phyloP scores from a whole-genome alignment of 2,113 vertebrate species.

The Serilophus lunatus region DNA sequence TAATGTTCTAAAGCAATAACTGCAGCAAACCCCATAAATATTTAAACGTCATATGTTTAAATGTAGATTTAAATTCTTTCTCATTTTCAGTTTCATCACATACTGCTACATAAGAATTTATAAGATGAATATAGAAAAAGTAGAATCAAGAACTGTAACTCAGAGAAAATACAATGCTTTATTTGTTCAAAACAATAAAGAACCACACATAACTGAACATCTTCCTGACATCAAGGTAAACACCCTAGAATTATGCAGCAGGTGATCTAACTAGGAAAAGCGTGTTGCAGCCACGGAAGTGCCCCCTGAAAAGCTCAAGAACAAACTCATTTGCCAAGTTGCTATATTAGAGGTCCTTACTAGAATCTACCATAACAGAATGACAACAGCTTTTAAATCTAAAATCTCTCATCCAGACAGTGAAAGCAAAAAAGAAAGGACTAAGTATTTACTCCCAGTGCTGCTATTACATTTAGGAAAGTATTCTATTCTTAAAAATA shows the following conservation, averaged over 20 bases:
- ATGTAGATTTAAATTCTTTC: not conserved
- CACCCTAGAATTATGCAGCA: not conserved
- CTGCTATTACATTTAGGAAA: not conserved
- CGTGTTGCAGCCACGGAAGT: not conserved
- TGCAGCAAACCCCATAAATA: not conserved
- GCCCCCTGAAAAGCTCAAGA: not conserved
- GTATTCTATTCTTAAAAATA: not conserved
- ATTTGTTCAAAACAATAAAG: not conserved
- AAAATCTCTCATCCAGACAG: not conserved
- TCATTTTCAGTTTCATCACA: not conserved
- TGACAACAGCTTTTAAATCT: not conserved
- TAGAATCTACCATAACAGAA: not conserved
- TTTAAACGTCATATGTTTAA: not conserved
- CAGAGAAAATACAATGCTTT: not conserved
- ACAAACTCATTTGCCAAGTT: not conserved
- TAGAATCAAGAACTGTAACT: not conserved
- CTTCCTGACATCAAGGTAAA: not conserved
- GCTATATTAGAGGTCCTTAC: not conserved
- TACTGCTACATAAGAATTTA: not conserved
- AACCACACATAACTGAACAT: not conserved
- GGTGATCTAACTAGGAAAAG: not conserved
- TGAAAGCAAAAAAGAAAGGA: not conserved
- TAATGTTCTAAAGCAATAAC: not conserved
- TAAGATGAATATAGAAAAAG: not conserved
- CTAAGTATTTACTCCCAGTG: fast-evolving